Conservation (phyloP, 2,888 invertebrate genomes). For the Orthosia cruda region DNA sequence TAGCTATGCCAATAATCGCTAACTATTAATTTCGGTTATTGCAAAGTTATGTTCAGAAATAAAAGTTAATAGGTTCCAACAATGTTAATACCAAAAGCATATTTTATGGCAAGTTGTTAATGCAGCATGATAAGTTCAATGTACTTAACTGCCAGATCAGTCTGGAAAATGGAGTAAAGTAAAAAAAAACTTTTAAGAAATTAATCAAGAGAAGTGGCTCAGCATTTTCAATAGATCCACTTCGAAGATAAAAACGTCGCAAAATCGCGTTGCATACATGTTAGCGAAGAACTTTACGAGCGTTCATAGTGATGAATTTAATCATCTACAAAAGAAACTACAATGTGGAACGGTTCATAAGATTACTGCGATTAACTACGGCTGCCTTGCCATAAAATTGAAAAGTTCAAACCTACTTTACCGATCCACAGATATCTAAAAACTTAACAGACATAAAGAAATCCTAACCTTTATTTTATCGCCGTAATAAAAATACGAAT, state of each 20-base stretch:
- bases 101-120: not conserved
- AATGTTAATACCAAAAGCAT: constrained; percentile 11
- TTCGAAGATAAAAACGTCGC: constrained; percentile 45
- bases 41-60: too few species aligned
- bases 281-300: constrained; percentile 60
- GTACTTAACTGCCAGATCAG: constrained; percentile 3
- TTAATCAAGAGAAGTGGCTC: constrained; percentile 41
- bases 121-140: constrained; percentile 16
- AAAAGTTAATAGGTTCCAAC: not conserved
- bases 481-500: constrained; percentile 50
- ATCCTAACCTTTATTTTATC: constrained; percentile 59
- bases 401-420: constrained; percentile 52
- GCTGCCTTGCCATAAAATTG: constrained; percentile 54
- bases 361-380: constrained; percentile 57
- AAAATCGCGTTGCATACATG: constrained; percentile 54
- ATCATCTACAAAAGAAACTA: constrained; percentile 56
- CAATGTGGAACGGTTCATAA: constrained; percentile 40
- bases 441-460: constrained; percentile 56
- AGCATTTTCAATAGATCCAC: constrained; percentile 43
- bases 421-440: constrained; percentile 41
- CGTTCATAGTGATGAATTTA: constrained; percentile 57
- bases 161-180: constrained; percentile 2
- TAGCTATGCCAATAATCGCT: not conserved
- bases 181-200: constrained; percentile 21
- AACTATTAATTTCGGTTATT: not conserved